A percentile compares a stretch with the other conserved stretches of the same genome.
phyloP scores from a whole-genome alignment of 2,113 vertebrate species.

The Aegotheles bennettii region DNA sequence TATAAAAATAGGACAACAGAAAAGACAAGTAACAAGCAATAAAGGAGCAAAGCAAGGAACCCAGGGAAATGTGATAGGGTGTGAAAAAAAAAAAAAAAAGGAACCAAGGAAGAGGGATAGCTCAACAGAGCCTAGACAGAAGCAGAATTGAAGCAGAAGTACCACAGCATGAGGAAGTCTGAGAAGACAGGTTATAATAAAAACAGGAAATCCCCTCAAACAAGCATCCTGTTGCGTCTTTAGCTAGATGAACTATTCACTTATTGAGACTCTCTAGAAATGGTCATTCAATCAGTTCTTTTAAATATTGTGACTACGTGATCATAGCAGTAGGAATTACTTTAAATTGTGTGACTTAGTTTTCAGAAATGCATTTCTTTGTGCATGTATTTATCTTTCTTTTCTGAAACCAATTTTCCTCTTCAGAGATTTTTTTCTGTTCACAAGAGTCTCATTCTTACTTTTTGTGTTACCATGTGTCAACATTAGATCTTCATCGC shows the following conservation, averaged over 20 bases:
- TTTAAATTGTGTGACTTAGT: neutral
- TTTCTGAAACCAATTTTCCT: neutral
- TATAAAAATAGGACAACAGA: neutral
- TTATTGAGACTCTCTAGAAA: neutral
- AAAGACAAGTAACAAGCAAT: neutral
- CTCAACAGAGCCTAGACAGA: neutral
- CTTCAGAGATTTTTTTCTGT: neutral
- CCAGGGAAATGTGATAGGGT: neutral
- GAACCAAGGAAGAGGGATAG: neutral
- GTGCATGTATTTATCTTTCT: neutral
- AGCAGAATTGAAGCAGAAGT: neutral
- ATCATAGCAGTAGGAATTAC: neutral
- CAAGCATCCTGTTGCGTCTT: neutral
- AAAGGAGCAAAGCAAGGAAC: neutral
- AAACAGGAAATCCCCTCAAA: neutral
- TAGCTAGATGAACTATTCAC: neutral
- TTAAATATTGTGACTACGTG: neutral
- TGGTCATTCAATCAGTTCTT: fast-evolving
- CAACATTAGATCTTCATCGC: neutral
- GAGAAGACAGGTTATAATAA: neutral
- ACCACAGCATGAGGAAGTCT: neutral
- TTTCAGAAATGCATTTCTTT: neutral
- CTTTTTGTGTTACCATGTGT: neutral
- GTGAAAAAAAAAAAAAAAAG: neutral
- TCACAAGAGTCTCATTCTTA: neutral